Percentiles rank a stretch among this genome's conserved stretches.
phyloP scores from a whole-genome alignment of 2,888 invertebrate genomes.

The Dicycla oo region DNA sequence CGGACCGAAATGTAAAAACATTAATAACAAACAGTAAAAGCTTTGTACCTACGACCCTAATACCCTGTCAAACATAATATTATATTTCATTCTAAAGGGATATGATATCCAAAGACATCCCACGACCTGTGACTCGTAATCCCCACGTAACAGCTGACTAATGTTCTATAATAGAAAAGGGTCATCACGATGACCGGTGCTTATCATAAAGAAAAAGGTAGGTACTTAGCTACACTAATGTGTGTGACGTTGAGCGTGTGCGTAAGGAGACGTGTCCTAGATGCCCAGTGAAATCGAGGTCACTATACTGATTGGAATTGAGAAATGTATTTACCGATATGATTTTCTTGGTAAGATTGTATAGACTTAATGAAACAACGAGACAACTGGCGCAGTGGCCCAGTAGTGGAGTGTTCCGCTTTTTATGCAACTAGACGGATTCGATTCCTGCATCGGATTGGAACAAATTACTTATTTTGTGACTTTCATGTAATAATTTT shows the following conservation, averaged over 20 bases:
- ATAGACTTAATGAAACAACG: conserved; percentile 7
- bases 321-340: conserved; percentile 32
- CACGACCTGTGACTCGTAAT: conserved; percentile 26
- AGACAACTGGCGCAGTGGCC: neutral
- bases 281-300: conserved; percentile 41
- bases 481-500: neutral
- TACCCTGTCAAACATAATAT: conserved; percentile 20
- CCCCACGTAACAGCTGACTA: conserved; percentile 34
- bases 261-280: conserved; percentile 37
- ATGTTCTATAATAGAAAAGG: conserved; percentile 38
- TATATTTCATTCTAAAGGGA: neutral
- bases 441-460: neutral
- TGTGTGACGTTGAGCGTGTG: conserved; percentile 23
- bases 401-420: neutral
- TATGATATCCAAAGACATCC: conserved; percentile 16
- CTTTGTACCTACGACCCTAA: conserved; percentile 36
- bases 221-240: neutral
- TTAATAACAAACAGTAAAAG: conserved; percentile 17
- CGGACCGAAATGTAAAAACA: neutral
- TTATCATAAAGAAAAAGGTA: conserved; percentile 27
- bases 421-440: neutral
- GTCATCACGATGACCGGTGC: conserved; percentile 39
- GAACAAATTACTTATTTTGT: neutral
- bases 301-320: conserved; percentile 35
- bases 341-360: conserved; percentile 10